Percentiles rank a stretch among this genome's conserved stretches.
phyloP scores from a whole-genome alignment of 2,888 invertebrate species.

The Ormyrus labotus region DNA sequence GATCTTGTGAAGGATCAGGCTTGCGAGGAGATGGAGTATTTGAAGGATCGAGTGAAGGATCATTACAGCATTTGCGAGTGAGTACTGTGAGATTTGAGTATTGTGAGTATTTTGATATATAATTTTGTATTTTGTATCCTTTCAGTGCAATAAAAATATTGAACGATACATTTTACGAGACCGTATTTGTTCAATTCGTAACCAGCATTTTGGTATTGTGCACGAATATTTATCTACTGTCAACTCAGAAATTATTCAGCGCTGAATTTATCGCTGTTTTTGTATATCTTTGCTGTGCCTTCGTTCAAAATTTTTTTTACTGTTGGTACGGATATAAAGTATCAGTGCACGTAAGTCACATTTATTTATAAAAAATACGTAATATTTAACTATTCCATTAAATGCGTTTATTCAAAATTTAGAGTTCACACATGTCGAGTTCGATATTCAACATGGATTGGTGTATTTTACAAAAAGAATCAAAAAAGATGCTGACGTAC shows the following conservation, averaged over 20 bases:
- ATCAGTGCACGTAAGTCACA: slow-evolving; percentile 57
- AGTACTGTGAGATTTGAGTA: background rate
- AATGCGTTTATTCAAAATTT: background rate
- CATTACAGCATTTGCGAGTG: slow-evolving; percentile 46
- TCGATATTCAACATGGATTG: slow-evolving; percentile 51
- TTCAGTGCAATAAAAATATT: slow-evolving; percentile 23
- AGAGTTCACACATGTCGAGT: slow-evolving; percentile 34
- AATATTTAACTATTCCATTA: too few species aligned
- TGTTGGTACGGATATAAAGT: slow-evolving; percentile 67
- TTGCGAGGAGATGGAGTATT: slow-evolving; percentile 4
- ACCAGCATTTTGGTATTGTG: slow-evolving; percentile 54
- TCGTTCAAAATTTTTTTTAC: slow-evolving; percentile 64
- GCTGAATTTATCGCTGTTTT: slow-evolving; percentile 41
- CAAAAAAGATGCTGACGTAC: slow-evolving; percentile 38
- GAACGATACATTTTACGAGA: slow-evolving; percentile 48
- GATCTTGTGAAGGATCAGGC: background rate
- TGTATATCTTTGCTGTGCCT: slow-evolving; percentile 53
- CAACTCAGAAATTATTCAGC: slow-evolving; percentile 29
- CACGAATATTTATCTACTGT: slow-evolving; percentile 56
- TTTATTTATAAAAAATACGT: too few species aligned
- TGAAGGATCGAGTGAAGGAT: slow-evolving; percentile 30
- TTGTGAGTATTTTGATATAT: background rate
- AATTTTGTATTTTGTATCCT: background rate
- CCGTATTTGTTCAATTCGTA: slow-evolving; percentile 56
- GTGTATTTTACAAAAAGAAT: slow-evolving; percentile 25